Evolutionary conservation across 2,888 invertebrate species (phyloP).

Genomic region (Spodoptera picta): DNA sequence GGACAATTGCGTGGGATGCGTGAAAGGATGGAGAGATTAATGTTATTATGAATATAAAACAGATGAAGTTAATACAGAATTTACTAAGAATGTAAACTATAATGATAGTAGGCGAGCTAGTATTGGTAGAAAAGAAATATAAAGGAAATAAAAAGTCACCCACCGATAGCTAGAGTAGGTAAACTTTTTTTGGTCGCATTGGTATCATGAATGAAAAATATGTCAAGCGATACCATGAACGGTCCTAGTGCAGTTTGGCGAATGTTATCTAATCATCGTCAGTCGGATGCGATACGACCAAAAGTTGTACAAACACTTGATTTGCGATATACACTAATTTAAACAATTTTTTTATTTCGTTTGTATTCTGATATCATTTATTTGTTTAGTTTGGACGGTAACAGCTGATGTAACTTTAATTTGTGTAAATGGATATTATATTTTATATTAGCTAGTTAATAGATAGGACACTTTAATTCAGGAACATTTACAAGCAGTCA

Average conservation of each 20-base stretch:
- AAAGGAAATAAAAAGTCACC: neutral
- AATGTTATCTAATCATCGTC: conserved; percentile 51
- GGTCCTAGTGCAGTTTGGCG: conserved; percentile 28
- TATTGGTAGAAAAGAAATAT: no score
- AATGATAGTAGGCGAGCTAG: no score
- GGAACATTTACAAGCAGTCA: no score
- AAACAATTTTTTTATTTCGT: conserved; percentile 37
- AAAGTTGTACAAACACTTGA: conserved; percentile 46
- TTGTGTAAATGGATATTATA: neutral
- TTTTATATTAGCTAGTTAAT: neutral
- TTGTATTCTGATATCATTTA: conserved; percentile 21
- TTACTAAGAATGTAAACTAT: conserved; percentile 5
- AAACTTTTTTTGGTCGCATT: conserved; percentile 6
- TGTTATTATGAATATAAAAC: conserved; percentile 15
- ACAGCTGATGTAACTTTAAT: conserved; percentile 1
- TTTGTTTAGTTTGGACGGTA: conserved; percentile 25
- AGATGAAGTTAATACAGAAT: conserved; percentile 23
- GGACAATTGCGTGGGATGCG: conserved; percentile 13
- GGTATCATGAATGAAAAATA: conserved; percentile 38
- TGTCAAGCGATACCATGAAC: conserved; percentile 39
- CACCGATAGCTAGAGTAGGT: neutral
- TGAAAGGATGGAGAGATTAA: conserved; percentile 15
- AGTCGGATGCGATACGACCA: conserved; percentile 50
- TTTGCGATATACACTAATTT: conserved; percentile 18
- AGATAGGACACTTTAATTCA: no score